Conservation (phyloP, 2,888 invertebrate genomes). For the Tinea pellionella region DNA sequence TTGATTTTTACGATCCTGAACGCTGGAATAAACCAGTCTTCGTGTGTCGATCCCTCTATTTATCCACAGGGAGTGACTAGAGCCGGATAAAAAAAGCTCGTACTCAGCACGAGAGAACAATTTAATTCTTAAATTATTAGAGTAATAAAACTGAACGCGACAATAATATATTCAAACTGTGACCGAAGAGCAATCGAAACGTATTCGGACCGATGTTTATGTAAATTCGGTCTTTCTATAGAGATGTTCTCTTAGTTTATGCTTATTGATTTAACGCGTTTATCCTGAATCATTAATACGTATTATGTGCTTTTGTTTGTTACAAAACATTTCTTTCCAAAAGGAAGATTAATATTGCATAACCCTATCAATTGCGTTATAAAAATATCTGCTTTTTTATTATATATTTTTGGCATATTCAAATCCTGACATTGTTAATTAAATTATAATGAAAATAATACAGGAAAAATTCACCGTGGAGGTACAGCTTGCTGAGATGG, state of each 20-base stretch:
- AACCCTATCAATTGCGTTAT: no score
- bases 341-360: no score
- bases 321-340: no score
- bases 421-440: no score
- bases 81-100: constrained; percentile 14
- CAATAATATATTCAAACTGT: constrained; percentile 55
- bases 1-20: constrained; percentile 42
- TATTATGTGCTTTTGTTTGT: not conserved
- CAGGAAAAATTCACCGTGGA: no score
- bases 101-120: constrained; percentile 24
- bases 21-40: constrained; percentile 17
- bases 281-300: not conserved
- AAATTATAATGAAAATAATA: no score
- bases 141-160: constrained; percentile 47
- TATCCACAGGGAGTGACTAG: constrained; percentile 29
- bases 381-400: no score
- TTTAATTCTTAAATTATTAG: constrained; percentile 57
- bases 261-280: constrained; percentile 17
- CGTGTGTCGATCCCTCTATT: constrained; percentile 14
- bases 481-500: no score
- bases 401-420: no score
- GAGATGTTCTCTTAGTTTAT: constrained; percentile 52
- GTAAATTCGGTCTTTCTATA: constrained; percentile 52
- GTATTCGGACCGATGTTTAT: constrained; percentile 55
- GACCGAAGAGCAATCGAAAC: constrained; percentile 39